Evolutionary conservation across 2,113 vertebrate species (phyloP).

Genomic region (Heterotilapia buettikoferi): DNA sequence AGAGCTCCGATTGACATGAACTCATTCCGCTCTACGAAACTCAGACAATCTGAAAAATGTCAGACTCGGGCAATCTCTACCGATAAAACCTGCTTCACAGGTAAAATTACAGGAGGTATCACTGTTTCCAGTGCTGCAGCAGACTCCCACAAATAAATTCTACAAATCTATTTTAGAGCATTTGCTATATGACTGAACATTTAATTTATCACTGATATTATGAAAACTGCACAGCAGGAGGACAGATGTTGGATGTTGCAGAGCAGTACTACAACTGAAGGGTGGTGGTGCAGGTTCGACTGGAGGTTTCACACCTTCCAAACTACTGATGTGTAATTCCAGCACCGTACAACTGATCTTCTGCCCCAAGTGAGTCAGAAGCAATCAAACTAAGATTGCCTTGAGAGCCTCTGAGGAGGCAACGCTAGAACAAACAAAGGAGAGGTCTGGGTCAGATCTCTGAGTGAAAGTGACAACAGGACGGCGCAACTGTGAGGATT

Average conservation of each 20-base stretch:
- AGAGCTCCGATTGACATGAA: not conserved
- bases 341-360: not conserved
- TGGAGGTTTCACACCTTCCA: not conserved
- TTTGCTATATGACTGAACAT: not conserved
- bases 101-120: not conserved
- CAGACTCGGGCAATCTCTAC: not conserved
- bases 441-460: not conserved
- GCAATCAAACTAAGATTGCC: not conserved
- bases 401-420: not conserved
- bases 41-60: not conserved
- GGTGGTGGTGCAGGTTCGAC: not conserved
- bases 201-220: not conserved
- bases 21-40: not conserved
- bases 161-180: not conserved
- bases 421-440: not conserved
- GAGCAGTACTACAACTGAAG: not conserved
- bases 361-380: not conserved
- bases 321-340: not conserved
- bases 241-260: not conserved
- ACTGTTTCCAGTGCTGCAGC: not conserved
- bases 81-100: not conserved
- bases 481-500: slow-evolving; percentile 41
- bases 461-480: slow-evolving; percentile 51
- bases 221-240: not conserved
- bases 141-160: not conserved